phyloP scores from a whole-genome alignment of 2,113 vertebrate species.

The Phoenicopterus ruber region DNA sequence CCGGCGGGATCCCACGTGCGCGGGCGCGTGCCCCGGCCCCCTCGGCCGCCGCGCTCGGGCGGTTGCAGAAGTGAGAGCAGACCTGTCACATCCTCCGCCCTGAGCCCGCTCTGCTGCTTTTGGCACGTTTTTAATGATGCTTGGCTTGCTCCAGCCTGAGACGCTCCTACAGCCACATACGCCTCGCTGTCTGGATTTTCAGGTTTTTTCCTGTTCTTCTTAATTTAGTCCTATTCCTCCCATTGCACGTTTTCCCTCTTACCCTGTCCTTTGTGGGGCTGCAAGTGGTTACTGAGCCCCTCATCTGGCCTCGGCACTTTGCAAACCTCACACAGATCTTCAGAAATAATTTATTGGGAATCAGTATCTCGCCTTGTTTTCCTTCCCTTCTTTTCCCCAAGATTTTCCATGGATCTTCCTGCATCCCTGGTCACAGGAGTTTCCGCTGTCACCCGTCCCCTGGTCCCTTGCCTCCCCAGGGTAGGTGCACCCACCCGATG shows the following conservation, averaged over 20 bases:
- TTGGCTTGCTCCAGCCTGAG: not conserved
- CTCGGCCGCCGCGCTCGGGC: fast-evolving
- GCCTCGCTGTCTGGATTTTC: not conserved
- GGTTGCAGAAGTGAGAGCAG: not conserved
- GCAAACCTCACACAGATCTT: not conserved
- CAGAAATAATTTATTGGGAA: not conserved
- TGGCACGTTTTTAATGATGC: not conserved
- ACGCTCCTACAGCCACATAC: not conserved
- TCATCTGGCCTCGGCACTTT: not conserved
- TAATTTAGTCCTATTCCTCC: not conserved
- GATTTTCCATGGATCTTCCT: not conserved
- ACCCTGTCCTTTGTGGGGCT: not conserved
- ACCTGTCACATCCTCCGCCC: not conserved
- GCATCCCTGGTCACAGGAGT: not conserved
- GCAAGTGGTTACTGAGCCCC: not conserved
- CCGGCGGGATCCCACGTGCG: fast-evolving
- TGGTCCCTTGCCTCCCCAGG: not conserved
- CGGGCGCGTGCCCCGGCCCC: fast-evolving
- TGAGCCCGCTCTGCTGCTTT: not conserved
- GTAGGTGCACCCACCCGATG: not conserved
- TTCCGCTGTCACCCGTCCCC: not conserved
- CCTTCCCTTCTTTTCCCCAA: not conserved
- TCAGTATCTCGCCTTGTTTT: not conserved
- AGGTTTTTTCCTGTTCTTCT: not conserved
- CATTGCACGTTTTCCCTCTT: not conserved